These are phyloP conservation scores for Dendrocincla fuliginosa DNA, from an alignment of 2,797 vertebrate species.

Conservation along the genomic window DNA sequence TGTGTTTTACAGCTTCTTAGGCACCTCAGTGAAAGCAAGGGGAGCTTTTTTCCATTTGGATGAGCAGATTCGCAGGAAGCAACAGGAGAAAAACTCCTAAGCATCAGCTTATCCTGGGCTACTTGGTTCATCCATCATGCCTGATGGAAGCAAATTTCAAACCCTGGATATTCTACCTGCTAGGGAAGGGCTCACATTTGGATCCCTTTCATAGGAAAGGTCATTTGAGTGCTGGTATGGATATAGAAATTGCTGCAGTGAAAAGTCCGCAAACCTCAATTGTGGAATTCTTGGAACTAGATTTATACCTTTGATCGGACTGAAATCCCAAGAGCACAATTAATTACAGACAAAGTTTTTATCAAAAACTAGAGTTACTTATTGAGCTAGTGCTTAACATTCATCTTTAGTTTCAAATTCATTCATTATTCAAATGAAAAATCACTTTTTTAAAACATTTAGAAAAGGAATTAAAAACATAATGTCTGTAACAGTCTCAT, in stretches of 20 bases:
- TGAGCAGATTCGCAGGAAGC: not conserved
- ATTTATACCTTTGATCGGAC: not conserved
- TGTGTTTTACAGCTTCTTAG: not conserved
- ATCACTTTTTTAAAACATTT: conserved; percentile 13
- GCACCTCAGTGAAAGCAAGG: not conserved
- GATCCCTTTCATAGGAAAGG: not conserved
- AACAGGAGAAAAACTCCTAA: not conserved
- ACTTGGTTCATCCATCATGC: not conserved
- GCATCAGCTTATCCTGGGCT: not conserved
- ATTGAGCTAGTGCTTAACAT: not conserved
- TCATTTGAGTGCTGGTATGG: not conserved
- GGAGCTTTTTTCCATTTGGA: not conserved
- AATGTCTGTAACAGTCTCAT: not conserved
- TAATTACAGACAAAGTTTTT: not conserved
- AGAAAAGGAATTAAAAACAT: conserved; percentile 9
- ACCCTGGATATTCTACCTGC: not conserved
- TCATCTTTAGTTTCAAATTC: not conserved
- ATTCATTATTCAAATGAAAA: conserved; percentile 1
- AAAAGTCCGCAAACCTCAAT: not conserved
- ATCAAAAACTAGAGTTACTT: not conserved
- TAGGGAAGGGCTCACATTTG: not conserved
- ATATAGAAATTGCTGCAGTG: not conserved
- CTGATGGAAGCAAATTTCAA: not conserved
- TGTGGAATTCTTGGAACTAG: not conserved
- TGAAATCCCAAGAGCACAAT: not conserved